phyloP scores from a whole-genome alignment of 2,113 vertebrate species.

The Corydoras sp. region DNA sequence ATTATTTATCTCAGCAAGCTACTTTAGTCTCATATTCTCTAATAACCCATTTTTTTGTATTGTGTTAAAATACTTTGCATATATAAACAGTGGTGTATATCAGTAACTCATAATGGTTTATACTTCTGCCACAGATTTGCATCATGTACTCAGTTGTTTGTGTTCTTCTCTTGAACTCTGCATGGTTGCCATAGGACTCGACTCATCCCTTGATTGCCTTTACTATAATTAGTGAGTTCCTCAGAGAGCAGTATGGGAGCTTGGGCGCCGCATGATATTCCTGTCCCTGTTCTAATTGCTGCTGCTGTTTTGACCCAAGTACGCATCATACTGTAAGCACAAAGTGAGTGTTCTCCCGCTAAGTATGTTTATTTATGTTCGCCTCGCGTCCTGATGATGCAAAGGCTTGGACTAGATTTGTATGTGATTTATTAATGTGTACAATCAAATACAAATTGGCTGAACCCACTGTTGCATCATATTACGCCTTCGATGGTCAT shows the following conservation, averaged over 20 bases:
- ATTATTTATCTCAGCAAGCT: too few species aligned
- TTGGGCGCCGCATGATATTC: slow-evolving; percentile 11
- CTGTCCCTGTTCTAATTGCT: slow-evolving; percentile 18
- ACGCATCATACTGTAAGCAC: neutral
- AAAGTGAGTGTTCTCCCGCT: neutral
- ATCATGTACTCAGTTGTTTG: neutral
- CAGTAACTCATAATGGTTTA: neutral
- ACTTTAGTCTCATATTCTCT: too few species aligned
- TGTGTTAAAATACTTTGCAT: too few species aligned
- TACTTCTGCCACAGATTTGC: neutral
- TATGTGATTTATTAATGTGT: too few species aligned
- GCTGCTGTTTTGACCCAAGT: neutral
- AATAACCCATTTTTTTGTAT: too few species aligned
- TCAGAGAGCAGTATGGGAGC: slow-evolving; percentile 1
- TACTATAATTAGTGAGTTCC: slow-evolving; percentile 38
- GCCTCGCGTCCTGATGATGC: too few species aligned
- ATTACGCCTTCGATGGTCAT: too few species aligned
- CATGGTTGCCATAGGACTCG: slow-evolving; percentile 17
- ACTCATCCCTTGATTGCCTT: neutral
- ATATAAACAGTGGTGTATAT: too few species aligned
- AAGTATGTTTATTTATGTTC: too few species aligned
- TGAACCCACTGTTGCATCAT: too few species aligned
- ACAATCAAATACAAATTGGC: too few species aligned
- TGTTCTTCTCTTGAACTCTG: neutral
- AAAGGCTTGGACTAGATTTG: too few species aligned